Evolutionary conservation across 2,888 invertebrate species (phyloP).

Genomic region (Nemotelus nigrinus): DNA sequence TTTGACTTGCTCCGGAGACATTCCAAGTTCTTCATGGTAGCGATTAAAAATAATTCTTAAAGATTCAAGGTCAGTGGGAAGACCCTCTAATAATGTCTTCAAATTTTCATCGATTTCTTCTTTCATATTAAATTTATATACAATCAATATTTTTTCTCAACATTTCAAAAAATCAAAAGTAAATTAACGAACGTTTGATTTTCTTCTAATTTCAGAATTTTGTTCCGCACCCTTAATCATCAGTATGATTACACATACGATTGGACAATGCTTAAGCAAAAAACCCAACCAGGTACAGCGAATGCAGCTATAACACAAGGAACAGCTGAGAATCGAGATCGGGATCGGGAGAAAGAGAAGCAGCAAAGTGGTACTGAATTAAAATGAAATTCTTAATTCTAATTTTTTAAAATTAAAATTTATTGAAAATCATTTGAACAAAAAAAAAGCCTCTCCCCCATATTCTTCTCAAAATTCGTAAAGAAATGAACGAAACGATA

Average conservation of each 20-base stretch:
- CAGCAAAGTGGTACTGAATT: conserved; percentile 53
- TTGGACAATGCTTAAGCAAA: conserved; percentile 99
- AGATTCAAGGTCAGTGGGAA: too few relatives aligned
- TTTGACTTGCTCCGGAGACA: too few relatives aligned
- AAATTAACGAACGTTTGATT: conserved; percentile 6
- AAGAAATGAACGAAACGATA: neutral
- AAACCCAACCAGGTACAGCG: conserved; percentile 66
- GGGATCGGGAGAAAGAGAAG: conserved; percentile 54
- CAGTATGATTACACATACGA: conserved; percentile 99
- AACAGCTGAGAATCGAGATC: conserved; percentile 45
- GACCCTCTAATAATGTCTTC: too few relatives aligned
- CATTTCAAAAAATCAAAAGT: conserved; percentile 1
- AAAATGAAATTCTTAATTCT: conserved; percentile 51
- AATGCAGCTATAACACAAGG: conserved; percentile 55
- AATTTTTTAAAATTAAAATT: conserved; percentile 45
- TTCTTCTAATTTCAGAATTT: conserved; percentile 80
- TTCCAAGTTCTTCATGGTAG: too few relatives aligned
- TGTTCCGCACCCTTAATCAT: conserved; percentile 99
- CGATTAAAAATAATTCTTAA: too few relatives aligned
- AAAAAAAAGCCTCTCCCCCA: conserved; percentile 24
- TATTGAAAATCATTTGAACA: conserved; percentile 43
- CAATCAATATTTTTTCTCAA: neutral
- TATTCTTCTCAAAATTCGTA: neutral
- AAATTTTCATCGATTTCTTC: too few relatives aligned
- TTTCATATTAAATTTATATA: too few relatives aligned